A percentile compares a stretch with the other conserved stretches of the same genome.
These are phyloP conservation scores for Kradibia gibbosae DNA, from an alignment of 1,140 invertebrate species.

Conservation along the genomic window DNA sequence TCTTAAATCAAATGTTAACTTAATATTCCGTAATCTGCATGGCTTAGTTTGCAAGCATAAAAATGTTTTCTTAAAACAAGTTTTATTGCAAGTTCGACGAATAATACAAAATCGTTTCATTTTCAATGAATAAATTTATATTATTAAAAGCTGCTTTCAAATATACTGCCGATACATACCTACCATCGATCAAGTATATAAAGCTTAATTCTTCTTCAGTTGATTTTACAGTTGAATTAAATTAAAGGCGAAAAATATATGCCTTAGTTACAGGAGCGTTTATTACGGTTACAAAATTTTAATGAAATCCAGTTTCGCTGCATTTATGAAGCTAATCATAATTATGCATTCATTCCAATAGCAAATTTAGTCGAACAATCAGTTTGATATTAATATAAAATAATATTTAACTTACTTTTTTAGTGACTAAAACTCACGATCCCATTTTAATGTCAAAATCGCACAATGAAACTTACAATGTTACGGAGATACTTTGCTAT, in stretches of 20 bases:
- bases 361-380: neutral
- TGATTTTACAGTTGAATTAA: neutral
- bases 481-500: no score
- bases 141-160: no score
- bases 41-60: neutral
- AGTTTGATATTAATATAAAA: no score
- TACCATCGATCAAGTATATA: no score
- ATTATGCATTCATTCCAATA: constrained; percentile 38
- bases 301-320: constrained; percentile 45
- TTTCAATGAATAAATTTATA: neutral
- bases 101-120: neutral
- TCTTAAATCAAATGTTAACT: no score
- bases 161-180: no score
- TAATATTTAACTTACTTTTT: no score
- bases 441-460: no score
- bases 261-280: neutral
- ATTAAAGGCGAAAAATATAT: neutral
- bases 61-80: neutral
- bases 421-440: no score
- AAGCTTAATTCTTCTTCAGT: neutral
- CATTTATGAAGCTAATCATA: constrained; percentile 55
- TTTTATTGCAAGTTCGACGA: neutral
- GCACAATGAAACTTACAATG: no score
- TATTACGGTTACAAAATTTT: constrained; percentile 56
- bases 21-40: no score